Conservation (phyloP, 2,797 vertebrate genomes). For the Pipistrellus pygmaeus region DNA sequence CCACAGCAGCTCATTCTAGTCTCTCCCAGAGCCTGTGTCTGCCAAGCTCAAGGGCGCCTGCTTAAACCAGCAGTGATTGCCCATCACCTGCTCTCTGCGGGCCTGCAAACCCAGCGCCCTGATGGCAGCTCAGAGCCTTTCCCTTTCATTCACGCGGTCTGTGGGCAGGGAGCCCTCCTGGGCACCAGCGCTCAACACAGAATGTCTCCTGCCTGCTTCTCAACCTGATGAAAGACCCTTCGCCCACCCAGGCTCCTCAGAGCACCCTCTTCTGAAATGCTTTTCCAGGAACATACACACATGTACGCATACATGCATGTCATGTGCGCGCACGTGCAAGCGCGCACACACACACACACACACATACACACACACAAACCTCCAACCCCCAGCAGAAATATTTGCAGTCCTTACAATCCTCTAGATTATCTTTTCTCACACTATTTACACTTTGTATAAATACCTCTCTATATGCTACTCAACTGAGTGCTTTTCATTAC, state of each 20-base stretch:
- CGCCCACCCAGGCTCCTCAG: not conserved
- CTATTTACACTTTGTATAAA: not conserved
- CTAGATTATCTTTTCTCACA: not conserved
- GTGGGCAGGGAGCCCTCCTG: not conserved
- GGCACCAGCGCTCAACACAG: not conserved
- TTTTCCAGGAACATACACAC: not conserved
- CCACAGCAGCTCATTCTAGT: not conserved
- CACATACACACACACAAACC: not conserved
- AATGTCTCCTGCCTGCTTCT: not conserved
- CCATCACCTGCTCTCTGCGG: not conserved
- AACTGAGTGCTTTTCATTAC: not conserved
- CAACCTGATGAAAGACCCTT: not conserved
- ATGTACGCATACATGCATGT: accelerated
- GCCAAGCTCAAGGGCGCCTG: not conserved
- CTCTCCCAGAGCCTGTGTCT: not conserved
- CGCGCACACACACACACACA: too few relatives aligned
- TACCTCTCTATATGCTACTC: not conserved
- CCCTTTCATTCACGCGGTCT: not conserved
- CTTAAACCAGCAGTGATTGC: not conserved
- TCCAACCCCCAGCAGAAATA: not conserved
- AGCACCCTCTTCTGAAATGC: not conserved
- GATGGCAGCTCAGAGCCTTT: not conserved
- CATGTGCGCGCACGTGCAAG: not conserved
- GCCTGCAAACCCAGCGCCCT: not conserved
- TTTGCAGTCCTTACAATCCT: not conserved